Evolutionary conservation across 2,888 invertebrate genomes (phyloP).

Genomic region (Pemphredon lugubris): DNA sequence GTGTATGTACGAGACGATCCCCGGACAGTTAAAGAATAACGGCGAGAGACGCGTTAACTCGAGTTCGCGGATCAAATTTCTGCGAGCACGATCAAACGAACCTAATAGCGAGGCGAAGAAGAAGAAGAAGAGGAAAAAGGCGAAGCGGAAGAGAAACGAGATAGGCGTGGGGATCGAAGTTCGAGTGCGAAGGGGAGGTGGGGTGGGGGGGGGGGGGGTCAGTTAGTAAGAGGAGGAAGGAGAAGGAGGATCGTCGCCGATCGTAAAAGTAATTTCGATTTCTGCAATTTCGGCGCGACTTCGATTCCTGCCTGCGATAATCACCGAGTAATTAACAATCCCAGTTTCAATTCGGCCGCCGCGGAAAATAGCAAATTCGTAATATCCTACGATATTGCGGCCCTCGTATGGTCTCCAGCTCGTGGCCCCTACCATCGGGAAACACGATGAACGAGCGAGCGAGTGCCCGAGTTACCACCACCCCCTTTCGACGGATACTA

Average conservation of each 20-base stretch:
- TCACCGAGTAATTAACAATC: constrained; percentile 81
- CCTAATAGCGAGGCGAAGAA: no score
- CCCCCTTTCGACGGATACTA: constrained; percentile 30
- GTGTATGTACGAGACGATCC: no score
- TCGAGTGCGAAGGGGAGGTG: background rate
- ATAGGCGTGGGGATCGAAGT: background rate
- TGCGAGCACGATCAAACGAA: no score
- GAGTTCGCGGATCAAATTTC: no score
- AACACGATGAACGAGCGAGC: constrained; percentile 41
- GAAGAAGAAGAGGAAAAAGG: no score
- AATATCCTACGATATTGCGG: constrained; percentile 81
- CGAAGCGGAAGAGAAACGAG: background rate
- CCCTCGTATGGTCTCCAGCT: constrained; percentile 64
- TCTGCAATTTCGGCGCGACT: constrained; percentile 70
- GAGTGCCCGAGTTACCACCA: constrained; percentile 53
- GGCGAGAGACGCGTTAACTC: no score
- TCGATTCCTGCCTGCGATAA: constrained; percentile 77
- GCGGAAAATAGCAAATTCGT: constrained; percentile 81
- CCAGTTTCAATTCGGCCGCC: constrained; percentile 79
- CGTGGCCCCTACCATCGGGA: constrained; percentile 36
- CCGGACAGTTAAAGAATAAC: no score
- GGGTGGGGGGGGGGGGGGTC: background rate
- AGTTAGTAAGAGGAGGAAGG: background rate
- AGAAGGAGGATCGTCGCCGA: constrained; percentile 32
- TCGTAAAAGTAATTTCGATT: constrained; percentile 77